These are phyloP conservation scores for Ispidina picta DNA, from an alignment of 2,797 vertebrate genomes.

Conservation along the genomic window DNA sequence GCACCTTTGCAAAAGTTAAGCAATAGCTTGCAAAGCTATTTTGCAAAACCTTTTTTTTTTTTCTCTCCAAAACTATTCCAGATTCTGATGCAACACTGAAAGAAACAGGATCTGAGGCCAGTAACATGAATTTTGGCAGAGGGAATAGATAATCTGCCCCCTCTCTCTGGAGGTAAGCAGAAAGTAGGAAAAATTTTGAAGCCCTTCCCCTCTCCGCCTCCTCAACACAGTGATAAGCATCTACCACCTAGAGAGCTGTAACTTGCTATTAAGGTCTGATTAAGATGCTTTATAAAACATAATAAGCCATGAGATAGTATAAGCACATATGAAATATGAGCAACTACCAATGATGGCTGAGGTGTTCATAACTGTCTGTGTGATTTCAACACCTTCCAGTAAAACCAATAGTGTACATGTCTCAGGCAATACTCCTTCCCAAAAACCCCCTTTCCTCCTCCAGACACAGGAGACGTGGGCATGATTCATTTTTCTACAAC, in stretches of 20 bases:
- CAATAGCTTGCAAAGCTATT: background rate
- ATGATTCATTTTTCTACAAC: slow-evolving; percentile 13
- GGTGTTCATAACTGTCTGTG: background rate
- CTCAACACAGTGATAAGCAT: slow-evolving; percentile 2
- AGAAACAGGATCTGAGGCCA: background rate
- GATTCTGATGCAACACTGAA: background rate
- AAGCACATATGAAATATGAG: background rate
- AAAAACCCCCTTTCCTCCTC: slow-evolving; percentile 10
- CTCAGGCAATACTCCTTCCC: background rate
- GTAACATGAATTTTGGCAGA: background rate
- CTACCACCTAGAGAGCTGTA: slow-evolving; percentile 47
- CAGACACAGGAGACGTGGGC: background rate
- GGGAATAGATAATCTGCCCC: background rate
- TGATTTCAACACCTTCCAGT: slow-evolving; percentile 23
- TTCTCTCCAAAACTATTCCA: background rate
- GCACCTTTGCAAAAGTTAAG: background rate
- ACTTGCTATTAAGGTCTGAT: slow-evolving; percentile 36
- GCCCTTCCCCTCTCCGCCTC: background rate
- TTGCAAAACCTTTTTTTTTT: background rate
- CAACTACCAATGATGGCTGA: background rate
- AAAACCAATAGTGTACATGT: background rate
- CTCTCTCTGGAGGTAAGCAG: background rate
- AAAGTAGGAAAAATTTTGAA: background rate
- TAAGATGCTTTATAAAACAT: slow-evolving; percentile 16
- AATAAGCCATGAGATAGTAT: background rate